These are phyloP conservation scores for Conger conger DNA, from an alignment of 2,113 vertebrate genomes.

Conservation along the genomic window DNA sequence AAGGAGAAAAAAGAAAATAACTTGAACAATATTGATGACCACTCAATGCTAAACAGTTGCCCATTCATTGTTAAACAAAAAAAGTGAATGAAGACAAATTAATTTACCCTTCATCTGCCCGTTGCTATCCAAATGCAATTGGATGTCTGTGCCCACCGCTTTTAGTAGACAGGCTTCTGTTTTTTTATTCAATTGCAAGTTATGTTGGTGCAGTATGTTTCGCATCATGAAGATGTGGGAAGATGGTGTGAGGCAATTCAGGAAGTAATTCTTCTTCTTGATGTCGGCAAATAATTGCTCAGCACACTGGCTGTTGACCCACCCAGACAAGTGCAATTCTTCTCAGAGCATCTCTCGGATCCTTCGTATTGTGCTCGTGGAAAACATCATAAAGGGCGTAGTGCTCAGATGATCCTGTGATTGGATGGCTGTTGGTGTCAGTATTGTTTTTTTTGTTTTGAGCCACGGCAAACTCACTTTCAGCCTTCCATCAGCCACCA, in stretches of 20 bases:
- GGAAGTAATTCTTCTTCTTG: constrained; percentile 33
- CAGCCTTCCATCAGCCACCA: constrained; percentile 1
- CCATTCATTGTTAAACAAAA: no score
- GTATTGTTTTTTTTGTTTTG: background rate
- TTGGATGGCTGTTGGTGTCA: constrained; percentile 20
- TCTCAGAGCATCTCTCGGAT: constrained; percentile 28
- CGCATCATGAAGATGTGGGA: constrained; percentile 32
- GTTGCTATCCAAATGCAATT: no score
- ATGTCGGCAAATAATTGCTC: constrained; percentile 33
- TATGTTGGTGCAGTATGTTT: constrained; percentile 33
- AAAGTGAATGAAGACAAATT: no score
- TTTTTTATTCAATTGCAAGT: no score
- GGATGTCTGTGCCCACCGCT: no score
- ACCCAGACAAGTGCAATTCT: constrained; percentile 12
- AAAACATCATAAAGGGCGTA: constrained; percentile 32
- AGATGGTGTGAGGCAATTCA: constrained; percentile 23
- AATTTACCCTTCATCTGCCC: no score
- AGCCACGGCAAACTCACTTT: constrained; percentile 33
- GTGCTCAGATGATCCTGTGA: constrained; percentile 30
- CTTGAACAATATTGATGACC: no score
- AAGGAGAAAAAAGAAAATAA: no score
- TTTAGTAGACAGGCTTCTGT: no score
- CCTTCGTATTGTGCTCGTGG: constrained; percentile 28
- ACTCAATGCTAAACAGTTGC: no score
- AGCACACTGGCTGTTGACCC: constrained; percentile 16